Evolutionary conservation across 2,888 invertebrate genomes (phyloP).

Genomic region (Odontocolon sp.): DNA sequence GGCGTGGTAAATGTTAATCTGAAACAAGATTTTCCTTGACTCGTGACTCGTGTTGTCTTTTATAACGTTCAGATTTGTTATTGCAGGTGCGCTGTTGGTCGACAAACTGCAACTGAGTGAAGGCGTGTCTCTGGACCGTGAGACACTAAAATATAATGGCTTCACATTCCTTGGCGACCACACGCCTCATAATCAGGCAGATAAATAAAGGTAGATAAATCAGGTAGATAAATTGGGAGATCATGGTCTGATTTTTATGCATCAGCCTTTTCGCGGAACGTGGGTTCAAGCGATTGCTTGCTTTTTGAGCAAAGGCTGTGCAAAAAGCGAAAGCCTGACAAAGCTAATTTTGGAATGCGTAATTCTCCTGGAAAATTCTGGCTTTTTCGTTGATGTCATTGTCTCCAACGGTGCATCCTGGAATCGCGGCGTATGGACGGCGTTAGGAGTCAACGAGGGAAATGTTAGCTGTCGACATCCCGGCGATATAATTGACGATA

Average conservation of each 20-base stretch:
- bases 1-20: constrained; percentile 35
- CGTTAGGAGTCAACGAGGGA: constrained; percentile 55
- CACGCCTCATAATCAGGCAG: constrained; percentile 63
- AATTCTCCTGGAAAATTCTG: constrained; percentile 63
- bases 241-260: constrained; percentile 69
- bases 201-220: no score
- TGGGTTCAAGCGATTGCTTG: constrained; percentile 66
- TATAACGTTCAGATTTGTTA: not conserved
- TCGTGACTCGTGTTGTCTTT: no score
- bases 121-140: constrained; percentile 56
- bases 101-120: constrained; percentile 66
- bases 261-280: constrained; percentile 64
- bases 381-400: constrained; percentile 63
- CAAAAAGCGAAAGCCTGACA: constrained; percentile 62
- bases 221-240: constrained; percentile 61
- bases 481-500: constrained; percentile 5
- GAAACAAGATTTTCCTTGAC: no score
- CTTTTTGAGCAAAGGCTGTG: constrained; percentile 66
- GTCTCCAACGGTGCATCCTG: constrained; percentile 67
- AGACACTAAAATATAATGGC: constrained; percentile 56
- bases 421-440: constrained; percentile 67
- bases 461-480: constrained; percentile 58
- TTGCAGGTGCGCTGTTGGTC: constrained; percentile 32
- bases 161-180: constrained; percentile 64
- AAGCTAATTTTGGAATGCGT: constrained; percentile 65